A percentile compares a stretch with the other conserved stretches of the same genome.
Evolutionary conservation across 1,140 invertebrate genomes (phyloP).

Genomic region (Ephestia elutella): DNA sequence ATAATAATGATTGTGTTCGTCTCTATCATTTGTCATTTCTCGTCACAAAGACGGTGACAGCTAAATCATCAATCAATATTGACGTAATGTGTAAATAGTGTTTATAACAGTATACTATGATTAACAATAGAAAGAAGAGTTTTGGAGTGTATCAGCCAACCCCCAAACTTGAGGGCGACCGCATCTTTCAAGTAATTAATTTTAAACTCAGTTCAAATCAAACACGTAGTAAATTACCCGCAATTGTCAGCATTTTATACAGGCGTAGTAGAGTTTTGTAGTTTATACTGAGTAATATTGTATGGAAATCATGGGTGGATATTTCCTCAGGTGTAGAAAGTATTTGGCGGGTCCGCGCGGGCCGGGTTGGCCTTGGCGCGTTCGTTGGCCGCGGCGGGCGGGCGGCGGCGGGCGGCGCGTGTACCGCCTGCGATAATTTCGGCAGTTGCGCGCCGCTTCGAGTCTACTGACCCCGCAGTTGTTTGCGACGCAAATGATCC

Average conservation of each 20-base stretch:
- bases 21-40: not conserved
- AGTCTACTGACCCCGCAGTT: conserved; percentile 68
- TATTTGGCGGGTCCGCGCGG: conserved; percentile 9
- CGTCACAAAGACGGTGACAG: not conserved
- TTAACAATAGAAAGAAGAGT: not conserved
- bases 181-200: too few relatives aligned
- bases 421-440: conserved; percentile 65
- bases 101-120: not conserved
- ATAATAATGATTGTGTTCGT: not conserved
- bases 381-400: conserved; percentile 51
- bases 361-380: conserved; percentile 57
- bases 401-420: conserved; percentile 35
- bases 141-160: not conserved
- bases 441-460: conserved; percentile 49
- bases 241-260: too few relatives aligned
- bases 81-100: not conserved
- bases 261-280: too few relatives aligned
- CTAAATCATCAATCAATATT: not conserved
- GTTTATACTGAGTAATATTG: too few relatives aligned
- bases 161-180: not conserved
- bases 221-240: too few relatives aligned
- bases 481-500: conserved; percentile 67
- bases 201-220: too few relatives aligned
- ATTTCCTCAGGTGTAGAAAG: not conserved
- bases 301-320: not conserved